A percentile compares a stretch with the other conserved stretches of the same genome.
phyloP scores from a whole-genome alignment of 2,113 vertebrate species.

The Maylandia zebra region DNA sequence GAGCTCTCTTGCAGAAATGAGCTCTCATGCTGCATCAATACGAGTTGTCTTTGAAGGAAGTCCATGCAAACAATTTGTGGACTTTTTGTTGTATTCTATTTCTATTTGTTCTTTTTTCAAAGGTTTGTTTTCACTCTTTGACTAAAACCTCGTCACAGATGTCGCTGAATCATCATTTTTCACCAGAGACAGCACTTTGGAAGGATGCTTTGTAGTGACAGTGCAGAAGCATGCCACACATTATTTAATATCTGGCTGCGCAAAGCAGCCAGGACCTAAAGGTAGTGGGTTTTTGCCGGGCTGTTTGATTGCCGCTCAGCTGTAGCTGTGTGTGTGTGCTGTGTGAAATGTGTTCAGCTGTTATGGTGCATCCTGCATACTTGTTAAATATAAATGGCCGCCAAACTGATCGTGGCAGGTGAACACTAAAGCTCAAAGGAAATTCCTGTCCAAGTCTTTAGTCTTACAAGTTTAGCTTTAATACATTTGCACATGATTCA shows the following conservation, averaged over 20 bases:
- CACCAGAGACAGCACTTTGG: background rate
- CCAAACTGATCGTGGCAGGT: background rate
- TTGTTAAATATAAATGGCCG: background rate
- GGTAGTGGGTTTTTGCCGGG: background rate
- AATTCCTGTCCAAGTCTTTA: background rate
- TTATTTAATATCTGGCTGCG: background rate
- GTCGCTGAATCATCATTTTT: background rate
- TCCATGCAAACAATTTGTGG: background rate
- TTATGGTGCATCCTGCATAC: background rate
- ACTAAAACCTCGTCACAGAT: background rate
- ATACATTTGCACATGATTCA: background rate
- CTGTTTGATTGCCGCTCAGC: rapidly evolving
- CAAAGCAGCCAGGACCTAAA: background rate
- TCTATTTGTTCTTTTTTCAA: background rate
- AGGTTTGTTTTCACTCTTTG: background rate
- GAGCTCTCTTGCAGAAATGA: background rate
- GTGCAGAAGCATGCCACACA: background rate
- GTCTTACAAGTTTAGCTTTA: background rate
- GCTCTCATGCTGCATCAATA: background rate
- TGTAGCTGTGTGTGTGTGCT: background rate
- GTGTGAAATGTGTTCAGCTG: background rate
- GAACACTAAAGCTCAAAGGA: background rate
- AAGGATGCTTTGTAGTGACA: background rate
- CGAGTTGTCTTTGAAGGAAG: constrained; percentile 6
- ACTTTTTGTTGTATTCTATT: background rate